Base-by-base conservation (phyloP, 35 echinoderm and acorn worm species). In the Eucidaris tribuloides region DNA sequence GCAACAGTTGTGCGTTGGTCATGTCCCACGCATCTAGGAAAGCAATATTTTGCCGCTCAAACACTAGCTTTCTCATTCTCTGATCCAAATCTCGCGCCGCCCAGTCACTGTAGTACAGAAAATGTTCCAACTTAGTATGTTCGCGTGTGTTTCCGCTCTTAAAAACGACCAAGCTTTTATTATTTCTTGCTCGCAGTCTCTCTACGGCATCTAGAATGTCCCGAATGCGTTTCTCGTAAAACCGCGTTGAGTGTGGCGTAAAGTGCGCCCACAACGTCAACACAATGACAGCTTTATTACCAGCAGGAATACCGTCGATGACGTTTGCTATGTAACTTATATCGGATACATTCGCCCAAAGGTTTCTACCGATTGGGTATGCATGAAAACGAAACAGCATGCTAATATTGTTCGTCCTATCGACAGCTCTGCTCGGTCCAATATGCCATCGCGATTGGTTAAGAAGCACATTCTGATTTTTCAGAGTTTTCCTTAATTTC, bases 101-200 rank as follows among this genome's bases (percentile, higher is more conserved):
- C 68, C 68, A 74, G 68, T 74, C 68, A 44, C 68, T 74, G 34
- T 1, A 44, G 20, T 4, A 64, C 2, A 83, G 36, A n/a, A 13
- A 46, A 14, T 64, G 57, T 3, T 25, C 80, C 36, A 64, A 7
- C 27, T 22, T 6, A 11, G 1, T 2, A 65, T 83, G 62, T 45
- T 83, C 80, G 3, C 80, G 62, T 7, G 80, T 83, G 36, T 83
- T 83, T 7, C n/a, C 36, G 43, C 59, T 83, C 35, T 83, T 83
- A 19, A 62, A 83, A 11, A 83, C 11, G 20, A 83, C 80, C 7
- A 83, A 43, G 4, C 57, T 83, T 30, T 37, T 7, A 9, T 55
- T 55, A 83, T 59, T 83, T 39, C 80, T 62, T 34, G 42, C 62
- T 15, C 33, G 62, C 7, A 83, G 62, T 4, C 80, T 20, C 28